A percentile compares a stretch with the other conserved stretches of the same genome.
These are phyloP conservation scores for Micromys minutus DNA, from an alignment of 2,113 vertebrate species.

Conservation along the genomic window DNA sequence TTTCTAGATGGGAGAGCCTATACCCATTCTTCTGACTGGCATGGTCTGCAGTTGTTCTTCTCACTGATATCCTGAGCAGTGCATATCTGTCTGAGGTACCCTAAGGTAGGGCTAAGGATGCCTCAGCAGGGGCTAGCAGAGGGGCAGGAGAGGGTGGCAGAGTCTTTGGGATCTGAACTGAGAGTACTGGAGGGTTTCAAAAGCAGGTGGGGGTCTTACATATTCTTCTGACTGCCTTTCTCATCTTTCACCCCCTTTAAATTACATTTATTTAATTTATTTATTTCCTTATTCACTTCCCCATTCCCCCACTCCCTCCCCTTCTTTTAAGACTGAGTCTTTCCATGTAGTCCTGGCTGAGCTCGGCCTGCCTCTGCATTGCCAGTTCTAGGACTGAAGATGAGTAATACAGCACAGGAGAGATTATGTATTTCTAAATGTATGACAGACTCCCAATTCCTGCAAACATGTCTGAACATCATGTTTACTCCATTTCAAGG, in stretches of 20 bases:
- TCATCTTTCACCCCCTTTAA: too few relatives aligned
- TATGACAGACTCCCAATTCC: slow-evolving; percentile 7
- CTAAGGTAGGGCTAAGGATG: background rate
- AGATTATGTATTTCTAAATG: slow-evolving; percentile 40
- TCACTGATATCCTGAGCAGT: background rate
- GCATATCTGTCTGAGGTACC: background rate
- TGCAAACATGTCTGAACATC: background rate
- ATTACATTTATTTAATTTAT: too few relatives aligned
- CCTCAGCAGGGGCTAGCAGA: background rate
- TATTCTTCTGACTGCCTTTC: background rate
- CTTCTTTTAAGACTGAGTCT: background rate
- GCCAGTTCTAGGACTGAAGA: background rate
- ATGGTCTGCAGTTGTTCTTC: too few relatives aligned
- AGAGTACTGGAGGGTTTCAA: background rate
- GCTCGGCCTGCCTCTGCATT: background rate
- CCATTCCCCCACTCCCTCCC: background rate
- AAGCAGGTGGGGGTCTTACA: background rate
- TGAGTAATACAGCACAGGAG: too few relatives aligned
- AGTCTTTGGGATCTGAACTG: background rate
- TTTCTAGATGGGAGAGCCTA: too few relatives aligned
- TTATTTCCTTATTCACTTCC: too few relatives aligned
- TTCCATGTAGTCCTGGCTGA: background rate
- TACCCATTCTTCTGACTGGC: too few relatives aligned
- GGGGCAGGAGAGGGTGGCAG: background rate
- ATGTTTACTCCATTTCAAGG: slow-evolving; percentile 29